Percentiles rank a stretch among this genome's conserved stretches.
Conservation (phyloP, 1,140 invertebrate genomes). For the Magallana angulata region DNA sequence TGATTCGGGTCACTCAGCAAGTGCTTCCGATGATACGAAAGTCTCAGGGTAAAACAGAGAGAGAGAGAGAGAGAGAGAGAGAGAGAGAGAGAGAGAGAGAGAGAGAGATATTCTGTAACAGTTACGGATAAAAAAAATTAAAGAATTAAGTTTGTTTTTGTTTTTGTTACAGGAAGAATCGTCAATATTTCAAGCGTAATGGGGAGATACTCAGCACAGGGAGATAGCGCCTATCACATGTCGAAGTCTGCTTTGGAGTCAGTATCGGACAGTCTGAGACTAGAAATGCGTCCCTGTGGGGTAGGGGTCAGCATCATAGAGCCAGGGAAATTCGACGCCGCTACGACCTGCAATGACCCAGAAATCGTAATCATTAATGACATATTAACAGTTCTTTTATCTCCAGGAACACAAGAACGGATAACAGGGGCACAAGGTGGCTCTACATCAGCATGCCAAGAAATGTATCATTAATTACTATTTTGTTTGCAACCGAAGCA, state of each 20-base stretch:
- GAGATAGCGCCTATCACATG: constrained; percentile 87
- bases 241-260: constrained; percentile 87
- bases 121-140: no score
- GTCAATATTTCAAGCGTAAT: constrained; percentile 91
- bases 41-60: constrained; percentile 79
- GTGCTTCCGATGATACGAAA: constrained; percentile 87
- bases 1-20: constrained; percentile 87
- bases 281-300: constrained; percentile 75
- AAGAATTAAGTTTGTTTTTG: not conserved
- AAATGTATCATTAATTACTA: no score
- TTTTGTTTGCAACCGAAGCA: no score
- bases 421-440: no score
- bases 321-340: constrained; percentile 76
- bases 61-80: constrained; percentile 18
- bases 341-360: constrained; percentile 64
- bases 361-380: constrained; percentile 44
- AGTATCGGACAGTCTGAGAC: constrained; percentile 70
- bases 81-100: not conserved
- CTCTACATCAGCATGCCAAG: no score
- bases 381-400: no score
- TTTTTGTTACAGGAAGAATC: constrained; percentile 81
- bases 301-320: constrained; percentile 74
- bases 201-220: constrained; percentile 85
- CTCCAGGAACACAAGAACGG: no score
- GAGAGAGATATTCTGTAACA: not conserved